phyloP scores from a whole-genome alignment of 2,113 vertebrate genomes.

The Dendropsophus ebraccatus region DNA sequence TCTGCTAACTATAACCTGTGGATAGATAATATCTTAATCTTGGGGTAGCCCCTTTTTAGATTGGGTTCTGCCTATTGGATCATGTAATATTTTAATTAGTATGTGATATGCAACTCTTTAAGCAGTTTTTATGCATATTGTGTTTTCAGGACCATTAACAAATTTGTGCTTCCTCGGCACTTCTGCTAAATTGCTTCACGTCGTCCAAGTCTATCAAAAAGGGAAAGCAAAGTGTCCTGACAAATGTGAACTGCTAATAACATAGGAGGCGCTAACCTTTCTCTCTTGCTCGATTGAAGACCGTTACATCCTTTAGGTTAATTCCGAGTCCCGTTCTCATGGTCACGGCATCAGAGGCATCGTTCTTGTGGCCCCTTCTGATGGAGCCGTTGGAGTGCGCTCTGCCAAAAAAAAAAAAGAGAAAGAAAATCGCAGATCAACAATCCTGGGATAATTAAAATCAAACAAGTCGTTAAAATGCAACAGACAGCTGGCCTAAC shows the following conservation, averaged over 20 bases:
- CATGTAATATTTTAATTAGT: neutral
- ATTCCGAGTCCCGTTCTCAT: slow-evolving; percentile 95
- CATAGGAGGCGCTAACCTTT: slow-evolving; percentile 82
- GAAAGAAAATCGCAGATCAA: slow-evolving; percentile 70
- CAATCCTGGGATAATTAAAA: slow-evolving; percentile 72
- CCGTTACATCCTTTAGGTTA: slow-evolving; percentile 95
- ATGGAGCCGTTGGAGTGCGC: slow-evolving; percentile 97
- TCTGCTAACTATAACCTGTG: no score
- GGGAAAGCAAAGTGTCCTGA: neutral
- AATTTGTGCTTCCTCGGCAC: neutral
- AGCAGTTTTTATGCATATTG: neutral
- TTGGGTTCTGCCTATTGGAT: no score
- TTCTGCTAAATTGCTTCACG: neutral
- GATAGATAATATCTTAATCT: no score
- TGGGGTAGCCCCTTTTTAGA: no score
- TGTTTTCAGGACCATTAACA: neutral
- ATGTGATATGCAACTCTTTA: neutral
- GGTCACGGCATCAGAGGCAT: slow-evolving; percentile 86
- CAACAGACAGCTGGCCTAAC: slow-evolving; percentile 62
- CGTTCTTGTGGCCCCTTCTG: slow-evolving; percentile 90
- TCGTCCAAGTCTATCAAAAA: neutral
- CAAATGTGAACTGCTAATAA: no score
- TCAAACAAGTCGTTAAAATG: slow-evolving; percentile 67
- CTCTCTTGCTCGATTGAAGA: slow-evolving; percentile 94
- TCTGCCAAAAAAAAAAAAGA: slow-evolving; percentile 78